Evolutionary conservation across 2,888 invertebrate genomes (phyloP).

Genomic region (Caenorhabditis sp.): DNA sequence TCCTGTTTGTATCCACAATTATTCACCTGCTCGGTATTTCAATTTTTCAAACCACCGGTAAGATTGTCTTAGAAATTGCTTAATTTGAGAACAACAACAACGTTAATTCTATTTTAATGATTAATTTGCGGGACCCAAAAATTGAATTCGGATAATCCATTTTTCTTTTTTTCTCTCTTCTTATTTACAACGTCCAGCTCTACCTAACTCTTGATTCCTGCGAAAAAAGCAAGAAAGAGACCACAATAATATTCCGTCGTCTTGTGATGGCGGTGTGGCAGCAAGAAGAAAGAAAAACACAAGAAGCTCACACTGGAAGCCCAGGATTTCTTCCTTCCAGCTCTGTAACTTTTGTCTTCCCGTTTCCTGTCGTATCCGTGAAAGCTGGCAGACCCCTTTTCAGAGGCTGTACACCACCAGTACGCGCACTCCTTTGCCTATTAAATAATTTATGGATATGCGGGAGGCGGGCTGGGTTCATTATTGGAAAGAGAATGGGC

Average conservation of each 20-base stretch:
- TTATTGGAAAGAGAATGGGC: conserved; percentile 41
- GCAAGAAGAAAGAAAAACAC: conserved; percentile 14
- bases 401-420: conserved; percentile 9
- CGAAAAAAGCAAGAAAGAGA: conserved; percentile 37
- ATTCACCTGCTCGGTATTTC: conserved; percentile 23
- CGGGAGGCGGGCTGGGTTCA: conserved; percentile 50
- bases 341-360: conserved; percentile 37
- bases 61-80: too few species aligned
- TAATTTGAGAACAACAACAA: conserved; percentile 1
- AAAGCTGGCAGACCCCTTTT: background rate
- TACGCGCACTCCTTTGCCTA: conserved; percentile 34
- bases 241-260: conserved; percentile 57
- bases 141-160: conserved; percentile 42
- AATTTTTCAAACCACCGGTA: background rate
- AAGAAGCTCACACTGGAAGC: conserved; percentile 21
- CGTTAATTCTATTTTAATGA: conserved; percentile 33
- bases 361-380: conserved; percentile 1
- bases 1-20: background rate
- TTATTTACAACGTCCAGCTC: conserved; percentile 43
- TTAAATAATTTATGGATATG: conserved; percentile 59
- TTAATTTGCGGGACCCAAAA: conserved; percentile 49
- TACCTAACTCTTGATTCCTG: conserved; percentile 49
- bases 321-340: conserved; percentile 34
- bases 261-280: conserved; percentile 39
- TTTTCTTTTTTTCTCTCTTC: conserved; percentile 12